phyloP scores from a whole-genome alignment of 2,888 invertebrate genomes.

The Epiblema foenella region DNA sequence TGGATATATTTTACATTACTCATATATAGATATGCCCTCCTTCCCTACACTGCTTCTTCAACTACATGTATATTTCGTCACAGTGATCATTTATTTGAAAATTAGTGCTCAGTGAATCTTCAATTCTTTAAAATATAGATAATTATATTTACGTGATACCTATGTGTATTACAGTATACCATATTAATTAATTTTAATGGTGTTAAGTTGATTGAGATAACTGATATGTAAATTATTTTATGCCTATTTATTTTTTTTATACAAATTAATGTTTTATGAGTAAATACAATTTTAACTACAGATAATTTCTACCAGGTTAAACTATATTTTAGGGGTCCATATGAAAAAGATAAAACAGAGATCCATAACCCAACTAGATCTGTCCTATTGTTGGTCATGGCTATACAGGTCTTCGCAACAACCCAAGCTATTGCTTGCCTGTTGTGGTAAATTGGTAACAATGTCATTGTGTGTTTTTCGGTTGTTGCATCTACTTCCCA shows the following conservation, averaged over 20 bases:
- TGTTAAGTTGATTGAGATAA: not conserved
- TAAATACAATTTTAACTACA: not conserved
- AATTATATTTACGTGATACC: too few relatives aligned
- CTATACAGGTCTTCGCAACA: too few relatives aligned
- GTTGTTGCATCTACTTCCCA: not conserved
- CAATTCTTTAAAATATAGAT: not conserved
- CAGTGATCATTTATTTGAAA: not conserved
- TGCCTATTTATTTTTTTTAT: slow-evolving; percentile 1
- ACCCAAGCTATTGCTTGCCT: not conserved
- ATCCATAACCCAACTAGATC: not conserved
- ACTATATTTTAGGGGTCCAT: not conserved
- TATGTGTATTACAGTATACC: not conserved
- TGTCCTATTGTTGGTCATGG: too few relatives aligned
- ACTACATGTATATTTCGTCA: not conserved
- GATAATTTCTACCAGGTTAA: not conserved
- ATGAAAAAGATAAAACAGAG: not conserved
- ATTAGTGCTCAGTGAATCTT: slow-evolving; percentile 17
- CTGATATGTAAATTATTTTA: not conserved
- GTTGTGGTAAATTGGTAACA: not conserved
- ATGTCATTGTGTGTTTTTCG: not conserved
- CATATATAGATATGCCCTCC: slow-evolving; percentile 45
- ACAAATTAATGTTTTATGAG: not conserved
- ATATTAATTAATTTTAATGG: not conserved
- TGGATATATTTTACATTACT: slow-evolving; percentile 58
- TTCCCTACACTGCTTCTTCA: slow-evolving; percentile 3